phyloP scores from a whole-genome alignment of 2,113 vertebrate species.

The Poecilia latipinna region DNA sequence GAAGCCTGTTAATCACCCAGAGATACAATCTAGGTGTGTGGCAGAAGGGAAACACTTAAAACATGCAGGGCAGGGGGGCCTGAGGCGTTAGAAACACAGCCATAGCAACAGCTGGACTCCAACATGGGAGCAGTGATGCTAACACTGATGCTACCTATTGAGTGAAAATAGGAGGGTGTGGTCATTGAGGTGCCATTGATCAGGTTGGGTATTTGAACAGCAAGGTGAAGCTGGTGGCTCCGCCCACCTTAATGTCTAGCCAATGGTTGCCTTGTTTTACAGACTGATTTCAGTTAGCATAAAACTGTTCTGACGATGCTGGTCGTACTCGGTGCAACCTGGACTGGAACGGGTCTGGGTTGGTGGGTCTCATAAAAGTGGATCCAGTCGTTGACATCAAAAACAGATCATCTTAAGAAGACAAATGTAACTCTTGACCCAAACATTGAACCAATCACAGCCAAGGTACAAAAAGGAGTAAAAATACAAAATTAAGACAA shows the following conservation, averaged over 20 bases:
- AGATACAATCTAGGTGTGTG: no score
- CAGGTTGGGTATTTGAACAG: not conserved
- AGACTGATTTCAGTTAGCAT: not conserved
- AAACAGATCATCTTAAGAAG: not conserved
- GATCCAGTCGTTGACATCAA: not conserved
- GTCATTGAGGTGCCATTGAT: not conserved
- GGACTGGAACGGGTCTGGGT: no score
- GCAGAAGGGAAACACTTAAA: no score
- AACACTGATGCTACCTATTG: not conserved
- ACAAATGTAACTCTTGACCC: constrained; percentile 1
- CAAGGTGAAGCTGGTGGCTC: not conserved
- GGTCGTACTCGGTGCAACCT: not conserved
- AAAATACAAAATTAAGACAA: constrained; percentile 54
- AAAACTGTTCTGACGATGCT: not conserved
- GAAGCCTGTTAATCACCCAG: no score
- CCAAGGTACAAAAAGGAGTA: constrained; percentile 55
- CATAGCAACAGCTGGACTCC: not conserved
- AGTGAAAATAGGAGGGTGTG: not conserved
- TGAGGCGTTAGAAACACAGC: not conserved
- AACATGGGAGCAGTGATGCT: constrained; percentile 15
- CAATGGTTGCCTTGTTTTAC: not conserved
- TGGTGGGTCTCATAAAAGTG: not conserved
- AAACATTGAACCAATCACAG: constrained; percentile 24
- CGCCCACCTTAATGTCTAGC: not conserved
- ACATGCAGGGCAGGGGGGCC: no score